A percentile compares a stretch with the other conserved stretches of the same genome.
These are phyloP conservation scores for Palaemon carinicauda DNA, from an alignment of 1,140 invertebrate genomes.

Conservation along the genomic window DNA sequence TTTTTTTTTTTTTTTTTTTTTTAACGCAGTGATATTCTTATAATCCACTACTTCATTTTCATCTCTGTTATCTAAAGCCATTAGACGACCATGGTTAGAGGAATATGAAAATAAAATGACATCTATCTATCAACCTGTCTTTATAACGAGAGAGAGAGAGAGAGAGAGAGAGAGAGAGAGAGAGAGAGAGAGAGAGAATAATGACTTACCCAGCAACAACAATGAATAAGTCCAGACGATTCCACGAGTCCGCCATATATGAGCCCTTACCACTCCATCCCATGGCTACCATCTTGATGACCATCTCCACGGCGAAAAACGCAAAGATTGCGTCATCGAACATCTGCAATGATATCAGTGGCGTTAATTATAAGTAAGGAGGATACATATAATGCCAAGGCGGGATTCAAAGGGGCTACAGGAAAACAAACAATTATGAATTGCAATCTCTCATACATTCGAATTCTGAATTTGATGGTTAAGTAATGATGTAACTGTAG, in stretches of 20 bases:
- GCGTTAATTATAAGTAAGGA: too few species aligned
- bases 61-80: too few species aligned
- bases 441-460: too few species aligned
- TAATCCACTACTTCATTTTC: too few species aligned
- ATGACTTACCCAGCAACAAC: constrained; percentile 89
- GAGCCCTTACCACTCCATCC: constrained; percentile 94
- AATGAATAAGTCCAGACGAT: constrained; percentile 98
- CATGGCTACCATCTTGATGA: constrained; percentile 98
- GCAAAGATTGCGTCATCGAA: constrained; percentile 99
- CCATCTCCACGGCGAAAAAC: constrained; percentile 96
- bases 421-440: too few species aligned
- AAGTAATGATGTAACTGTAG: too few species aligned
- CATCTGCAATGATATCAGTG: constrained; percentile 69
- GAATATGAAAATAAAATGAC: too few species aligned
- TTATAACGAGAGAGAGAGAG: not conserved
- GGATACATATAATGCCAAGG: not conserved
- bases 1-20: too few species aligned
- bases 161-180: not conserved
- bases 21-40: too few species aligned
- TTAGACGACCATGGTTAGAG: too few species aligned
- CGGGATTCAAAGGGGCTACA: not conserved
- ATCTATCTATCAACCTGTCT: too few species aligned
- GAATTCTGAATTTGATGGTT: too few species aligned
- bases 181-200: not conserved
- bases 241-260: constrained; percentile 98